Evolutionary conservation across 1,140 invertebrate species (phyloP).

Genomic region (Hypothenemus hampei): DNA sequence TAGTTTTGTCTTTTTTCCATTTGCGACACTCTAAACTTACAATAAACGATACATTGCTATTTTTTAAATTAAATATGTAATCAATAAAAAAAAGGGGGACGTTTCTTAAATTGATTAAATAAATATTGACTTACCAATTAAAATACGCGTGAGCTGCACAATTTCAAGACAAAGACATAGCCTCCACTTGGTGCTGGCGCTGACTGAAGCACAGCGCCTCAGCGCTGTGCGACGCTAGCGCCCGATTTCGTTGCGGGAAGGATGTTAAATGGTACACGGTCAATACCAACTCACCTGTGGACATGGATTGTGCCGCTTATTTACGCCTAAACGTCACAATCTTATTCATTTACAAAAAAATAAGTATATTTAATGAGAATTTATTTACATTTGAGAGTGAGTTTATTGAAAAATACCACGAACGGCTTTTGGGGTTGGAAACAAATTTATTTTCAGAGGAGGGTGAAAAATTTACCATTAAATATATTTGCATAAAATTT

Average conservation of each 20-base stretch:
- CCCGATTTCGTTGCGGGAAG: constrained; percentile 40
- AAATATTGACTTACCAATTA: constrained; percentile 41
- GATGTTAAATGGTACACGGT: constrained; percentile 42
- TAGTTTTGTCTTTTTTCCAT: no score
- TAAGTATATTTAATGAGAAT: no score
- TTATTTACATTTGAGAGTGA: no score
- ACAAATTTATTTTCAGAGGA: no score
- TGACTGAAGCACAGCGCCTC: constrained; percentile 41
- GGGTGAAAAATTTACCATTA: no score
- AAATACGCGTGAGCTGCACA: constrained; percentile 31
- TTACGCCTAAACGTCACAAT: constrained; percentile 27
- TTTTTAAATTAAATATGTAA: background rate
- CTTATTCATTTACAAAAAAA: constrained; percentile 24
- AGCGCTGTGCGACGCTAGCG: constrained; percentile 41
- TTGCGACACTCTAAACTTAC: background rate
- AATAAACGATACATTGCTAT: background rate
- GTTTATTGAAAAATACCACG: no score
- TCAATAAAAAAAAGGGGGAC: background rate
- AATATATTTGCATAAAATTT: no score
- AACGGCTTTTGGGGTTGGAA: no score
- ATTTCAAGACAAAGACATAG: constrained; percentile 42
- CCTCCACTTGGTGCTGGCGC: constrained; percentile 40
- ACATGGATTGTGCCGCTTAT: constrained; percentile 20
- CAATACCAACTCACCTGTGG: constrained; percentile 39
- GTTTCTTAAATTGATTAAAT: background rate